Evolutionary conservation across 1,140 invertebrate species (phyloP), one percentile per base, ranked within the genome.

Genomic region (Wiebesia pumilae): DNA sequence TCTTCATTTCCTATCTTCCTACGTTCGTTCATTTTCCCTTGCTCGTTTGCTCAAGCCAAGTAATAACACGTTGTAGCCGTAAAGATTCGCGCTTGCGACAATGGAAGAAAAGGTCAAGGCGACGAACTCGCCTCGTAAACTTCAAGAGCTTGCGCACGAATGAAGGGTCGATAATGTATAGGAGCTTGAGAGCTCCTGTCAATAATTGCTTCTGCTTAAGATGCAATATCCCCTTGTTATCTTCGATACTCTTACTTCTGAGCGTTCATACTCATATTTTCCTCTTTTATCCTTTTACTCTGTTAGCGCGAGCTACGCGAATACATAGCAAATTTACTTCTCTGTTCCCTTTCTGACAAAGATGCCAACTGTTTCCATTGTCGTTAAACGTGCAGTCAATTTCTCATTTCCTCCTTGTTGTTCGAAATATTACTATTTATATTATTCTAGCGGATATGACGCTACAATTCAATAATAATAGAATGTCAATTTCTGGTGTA

Each of bases 171-270:
- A 79, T 79, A 79, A 54, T 35, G 9, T 81, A 65, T 65, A 58
- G 54, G 7, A 54, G 24, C 58, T 58, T n/a, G 9, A 65, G 33
- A 33, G 19, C 79, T 58, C 88, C 82, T 84, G 84, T 81, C 87
- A 88, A 88, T 91, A 91, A 91, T 91, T 91, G 89, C 89, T 91
- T 90, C 87, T 87, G 89, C 89, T 87, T 78, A 85, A 90, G 89
- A 90, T 91, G 88, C 89, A 91, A 90, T 89, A 89, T 89, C 88
- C 83, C 87, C 84, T 89, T 87, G 16, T 89, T 87, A 83, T 88
- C 86, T 85, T 83, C 80, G 86, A 83, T 87, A 86, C 85, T 71
- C 83, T 82, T 88, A 19, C 79, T 24, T 38, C 35, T 16, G 65
- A n/a, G 33, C 58, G 0, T 33, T 19, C 0, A 75, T 75, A 1